Percentiles rank a stretch among this genome's conserved stretches.
phyloP scores from a whole-genome alignment of 2,888 invertebrate species.

The Callosobruchus maculatus region DNA sequence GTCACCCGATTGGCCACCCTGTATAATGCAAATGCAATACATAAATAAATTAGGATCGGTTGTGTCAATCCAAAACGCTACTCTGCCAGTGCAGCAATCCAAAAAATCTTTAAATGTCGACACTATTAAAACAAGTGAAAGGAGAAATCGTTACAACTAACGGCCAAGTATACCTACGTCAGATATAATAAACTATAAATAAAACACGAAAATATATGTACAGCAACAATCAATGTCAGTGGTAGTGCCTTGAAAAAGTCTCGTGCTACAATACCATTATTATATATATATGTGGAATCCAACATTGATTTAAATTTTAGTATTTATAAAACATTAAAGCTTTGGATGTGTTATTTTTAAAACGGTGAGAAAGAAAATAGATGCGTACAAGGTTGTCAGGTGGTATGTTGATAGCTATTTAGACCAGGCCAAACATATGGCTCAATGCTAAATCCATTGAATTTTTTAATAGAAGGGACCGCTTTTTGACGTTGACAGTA shows the following conservation, averaged over 20 bases:
- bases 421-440: too few species aligned
- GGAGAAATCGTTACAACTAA: neutral
- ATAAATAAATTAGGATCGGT: too few species aligned
- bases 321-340: neutral
- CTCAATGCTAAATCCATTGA: too few species aligned
- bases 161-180: neutral
- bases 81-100: too few species aligned
- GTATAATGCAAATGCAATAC: too few species aligned
- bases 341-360: neutral
- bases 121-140: neutral
- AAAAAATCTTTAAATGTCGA: neutral
- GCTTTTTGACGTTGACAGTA: too few species aligned
- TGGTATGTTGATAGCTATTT: neutral
- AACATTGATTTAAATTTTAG: neutral
- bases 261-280: constrained; percentile 15
- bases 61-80: too few species aligned
- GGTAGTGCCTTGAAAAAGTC: constrained; percentile 8
- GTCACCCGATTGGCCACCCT: too few species aligned
- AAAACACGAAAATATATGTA: neutral
- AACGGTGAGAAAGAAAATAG: neutral
- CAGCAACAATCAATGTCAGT: neutral
- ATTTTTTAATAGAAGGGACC: too few species aligned
- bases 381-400: neutral
- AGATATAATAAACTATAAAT: neutral
- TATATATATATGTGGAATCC: neutral